Percentiles rank a stretch among this genome's conserved stretches.
Conservation (phyloP, 1,140 invertebrate species). For the Lasioglossum baleicum region DNA sequence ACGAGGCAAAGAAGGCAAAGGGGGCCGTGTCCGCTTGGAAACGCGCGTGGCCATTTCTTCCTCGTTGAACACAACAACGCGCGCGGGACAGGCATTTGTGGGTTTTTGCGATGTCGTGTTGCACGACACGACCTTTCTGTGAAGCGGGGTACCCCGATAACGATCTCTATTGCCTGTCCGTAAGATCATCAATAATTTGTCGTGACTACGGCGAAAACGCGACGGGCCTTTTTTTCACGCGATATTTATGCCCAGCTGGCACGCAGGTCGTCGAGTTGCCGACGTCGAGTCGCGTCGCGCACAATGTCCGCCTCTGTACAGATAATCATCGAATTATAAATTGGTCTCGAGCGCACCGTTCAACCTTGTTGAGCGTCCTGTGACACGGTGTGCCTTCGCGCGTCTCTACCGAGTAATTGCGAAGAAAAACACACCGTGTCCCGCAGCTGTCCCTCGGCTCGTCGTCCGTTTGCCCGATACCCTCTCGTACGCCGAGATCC, state of each 20-base stretch:
- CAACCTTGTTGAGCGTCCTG: neutral
- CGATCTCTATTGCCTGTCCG: conserved; percentile 50
- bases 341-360: conserved; percentile 9
- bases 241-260: conserved; percentile 45
- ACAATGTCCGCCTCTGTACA: conserved; percentile 19
- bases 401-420: neutral
- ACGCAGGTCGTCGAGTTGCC: conserved; percentile 44
- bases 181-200: conserved; percentile 59
- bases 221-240: conserved; percentile 26
- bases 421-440: neutral
- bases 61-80: conserved; percentile 11
- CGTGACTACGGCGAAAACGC: conserved; percentile 46
- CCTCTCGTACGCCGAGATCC: no score
- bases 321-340: conserved; percentile 58
- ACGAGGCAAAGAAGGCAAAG: no score
- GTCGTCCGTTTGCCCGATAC: no score
- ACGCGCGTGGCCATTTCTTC: conserved; percentile 34
- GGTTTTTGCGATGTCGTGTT: conserved; percentile 29
- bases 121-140: conserved; percentile 45
- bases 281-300: neutral
- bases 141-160: conserved; percentile 30
- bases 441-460: no score
- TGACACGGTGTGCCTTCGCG: neutral
- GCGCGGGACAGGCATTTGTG: conserved; percentile 27
- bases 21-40: conserved; percentile 23